Conservation (phyloP, 2,113 vertebrate species). For the Perca schrenkii region DNA sequence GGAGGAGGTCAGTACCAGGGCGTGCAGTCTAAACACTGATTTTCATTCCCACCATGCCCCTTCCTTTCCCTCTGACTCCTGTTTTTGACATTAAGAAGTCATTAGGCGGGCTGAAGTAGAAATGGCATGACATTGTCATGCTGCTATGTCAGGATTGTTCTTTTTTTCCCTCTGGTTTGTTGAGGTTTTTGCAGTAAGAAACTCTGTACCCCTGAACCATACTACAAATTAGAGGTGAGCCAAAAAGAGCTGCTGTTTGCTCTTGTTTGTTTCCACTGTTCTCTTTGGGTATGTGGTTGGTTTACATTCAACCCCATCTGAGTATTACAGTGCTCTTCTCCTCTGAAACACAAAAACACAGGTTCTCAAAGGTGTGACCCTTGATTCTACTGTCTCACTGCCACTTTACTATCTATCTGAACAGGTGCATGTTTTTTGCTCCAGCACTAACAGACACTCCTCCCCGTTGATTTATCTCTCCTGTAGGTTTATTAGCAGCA, state of each 20-base stretch:
- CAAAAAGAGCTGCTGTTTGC: conserved; percentile 89
- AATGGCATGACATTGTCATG: conserved; percentile 76
- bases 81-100: conserved; percentile 77
- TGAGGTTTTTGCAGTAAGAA: conserved; percentile 86
- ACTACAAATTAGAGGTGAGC: conserved; percentile 95
- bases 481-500: conserved; percentile 99
- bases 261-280: conserved; percentile 79
- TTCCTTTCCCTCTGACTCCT: conserved; percentile 55
- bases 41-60: conserved; percentile 45
- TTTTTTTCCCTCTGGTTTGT: conserved; percentile 86
- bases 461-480: conserved; percentile 99
- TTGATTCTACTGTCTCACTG: conserved; percentile 85
- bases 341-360: conserved; percentile 77
- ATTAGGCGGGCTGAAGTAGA: conserved; percentile 69
- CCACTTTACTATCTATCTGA: conserved; percentile 85
- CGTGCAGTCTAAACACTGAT: conserved; percentile 4
- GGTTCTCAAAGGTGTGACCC: conserved; percentile 83
- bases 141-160: conserved; percentile 79
- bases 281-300: conserved; percentile 74
- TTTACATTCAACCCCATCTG: conserved; percentile 67
- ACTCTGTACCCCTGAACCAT: conserved; percentile 93
- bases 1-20: conserved; percentile 95
- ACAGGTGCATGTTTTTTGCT: conserved; percentile 83
- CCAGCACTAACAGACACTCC: conserved; percentile 98
- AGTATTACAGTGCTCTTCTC: conserved; percentile 70